Base-by-base conservation (phyloP, 1,140 invertebrate species). In the Drosophila ironensis region DNA sequence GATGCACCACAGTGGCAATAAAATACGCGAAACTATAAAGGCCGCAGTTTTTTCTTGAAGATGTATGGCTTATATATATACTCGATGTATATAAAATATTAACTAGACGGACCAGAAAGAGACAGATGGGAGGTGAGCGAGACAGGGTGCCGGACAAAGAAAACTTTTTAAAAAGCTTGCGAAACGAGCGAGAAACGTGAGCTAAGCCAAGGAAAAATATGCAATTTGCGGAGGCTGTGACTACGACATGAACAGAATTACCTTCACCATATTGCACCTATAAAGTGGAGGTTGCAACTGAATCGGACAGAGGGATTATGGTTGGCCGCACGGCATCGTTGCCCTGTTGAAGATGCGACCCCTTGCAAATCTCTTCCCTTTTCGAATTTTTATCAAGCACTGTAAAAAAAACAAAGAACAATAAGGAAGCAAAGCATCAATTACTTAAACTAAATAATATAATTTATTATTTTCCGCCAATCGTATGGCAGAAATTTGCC, bases 181-280 rank as follows among this genome's bases (percentile, higher is more conserved):
- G 56, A 75, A 76, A 76, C 53, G 47, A 71, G 64, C 61, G 48
- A 76, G 72, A 76, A 76, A 76, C 60, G 67, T 76, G 67, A 76
- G 67, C 40, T 67, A 54, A 71, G 72, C 68, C 27, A 25, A 72
- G 22, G 40, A 72, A 64, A 72, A 72, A 72, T 46, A 72, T 72
- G 66, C 52, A 75, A 76, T 72, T 72, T 64, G 28, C 56, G 63
- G 41, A 40, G 48, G 40, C 28, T 60, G 22, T 35, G 37, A 25
- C 19, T 50, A 46, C 20, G 14, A 47, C 52, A 48, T 27, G 37
- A 19, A 25, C 30, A 41, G 4, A 9, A 14, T 33, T 48, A 40
- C 35, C 11, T 27, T 64, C 44, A 48, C 66, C 30, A 69, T 47
- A 53, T 69, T 70, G 52, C 57, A 69, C 52, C 64, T 41, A 44